Base-by-base conservation (phyloP, 2,888 invertebrate genomes). In the Ctenicera cuprea region DNA sequence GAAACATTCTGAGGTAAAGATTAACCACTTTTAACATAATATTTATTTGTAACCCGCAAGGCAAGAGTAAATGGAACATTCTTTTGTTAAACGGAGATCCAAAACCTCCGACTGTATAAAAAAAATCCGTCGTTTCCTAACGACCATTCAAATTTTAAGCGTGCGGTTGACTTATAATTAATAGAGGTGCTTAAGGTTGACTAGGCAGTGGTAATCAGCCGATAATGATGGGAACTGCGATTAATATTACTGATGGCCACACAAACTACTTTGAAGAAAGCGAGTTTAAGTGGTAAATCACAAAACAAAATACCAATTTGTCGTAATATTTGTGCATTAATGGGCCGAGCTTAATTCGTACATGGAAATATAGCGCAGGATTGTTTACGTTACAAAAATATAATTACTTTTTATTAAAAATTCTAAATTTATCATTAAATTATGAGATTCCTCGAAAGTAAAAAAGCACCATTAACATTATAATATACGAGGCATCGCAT, bases 401-500 rank as follows among this genome's bases (percentile, higher is more conserved):
- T 45, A 57, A 67, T 57, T 71, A 50, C 22, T 59, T 26, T 71
- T 37, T 66, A 59, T 59, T 57, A 64, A 57, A 57, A 70, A 18
- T 72, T 50, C 37, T 18, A 38, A 67, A 62, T 62, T 67, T 72
- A 43, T 61, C 38, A 43, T 67, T 11, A 54, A n/a, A 48, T 45
- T 59, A 64, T 22, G 48, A 20, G 11, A 57, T 22, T 48, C 37
- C 38, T 4, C 18, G 26, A 33, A 65, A 70, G 59, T 66, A 71
- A 74, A 70, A n/a, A 52, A 43, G 52, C 52, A 26, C 14, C 37
- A 72, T 72, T 72, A 72, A 75, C 38, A 33, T 14, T 52, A 45
- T 62, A 72, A 82, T 81, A 81, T 83, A 83, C 73, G 82, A 80
- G 80, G 80, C 82, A 82, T 81, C 79, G 76, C 71, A 82, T 82